Conservation (phyloP, 2,113 vertebrate genomes). For the Carollia perspicillata region DNA sequence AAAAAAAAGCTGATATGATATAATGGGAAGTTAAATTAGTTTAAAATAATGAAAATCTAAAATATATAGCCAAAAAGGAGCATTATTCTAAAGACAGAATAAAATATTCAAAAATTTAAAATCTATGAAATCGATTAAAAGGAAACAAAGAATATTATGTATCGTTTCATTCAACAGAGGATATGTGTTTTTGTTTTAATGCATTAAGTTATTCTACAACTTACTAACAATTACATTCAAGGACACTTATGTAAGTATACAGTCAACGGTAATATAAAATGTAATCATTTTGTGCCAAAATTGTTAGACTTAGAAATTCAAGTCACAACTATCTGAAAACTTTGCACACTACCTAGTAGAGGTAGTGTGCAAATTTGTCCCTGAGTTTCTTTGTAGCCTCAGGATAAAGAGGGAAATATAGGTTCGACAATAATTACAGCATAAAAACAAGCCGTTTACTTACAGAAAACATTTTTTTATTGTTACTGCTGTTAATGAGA, state of each 20-base stretch:
- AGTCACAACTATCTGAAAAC: not conserved
- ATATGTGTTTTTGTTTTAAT: not conserved
- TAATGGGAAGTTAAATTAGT: not conserved
- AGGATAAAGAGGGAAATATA: not conserved
- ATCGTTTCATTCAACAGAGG: not conserved
- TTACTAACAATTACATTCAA: not conserved
- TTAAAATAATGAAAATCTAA: not conserved
- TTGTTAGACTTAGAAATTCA: not conserved
- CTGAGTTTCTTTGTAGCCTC: not conserved
- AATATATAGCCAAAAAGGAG: not conserved
- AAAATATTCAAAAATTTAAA: not conserved
- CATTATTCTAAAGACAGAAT: not conserved
- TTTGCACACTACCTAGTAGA: not conserved
- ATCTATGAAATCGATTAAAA: not conserved
- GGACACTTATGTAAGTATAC: not conserved
- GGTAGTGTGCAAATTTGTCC: not conserved
- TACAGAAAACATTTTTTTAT: not conserved
- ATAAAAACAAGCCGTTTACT: not conserved
- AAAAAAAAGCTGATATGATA: not conserved
- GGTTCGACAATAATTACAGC: not conserved
- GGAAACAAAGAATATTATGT: not conserved
- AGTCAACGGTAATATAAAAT: not conserved
- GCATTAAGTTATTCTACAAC: not conserved
- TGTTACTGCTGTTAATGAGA: not conserved
- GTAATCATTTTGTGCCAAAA: not conserved